Evolutionary conservation across 2,797 vertebrate genomes (phyloP).

Genomic region (Muraenolepis orangiensis): DNA sequence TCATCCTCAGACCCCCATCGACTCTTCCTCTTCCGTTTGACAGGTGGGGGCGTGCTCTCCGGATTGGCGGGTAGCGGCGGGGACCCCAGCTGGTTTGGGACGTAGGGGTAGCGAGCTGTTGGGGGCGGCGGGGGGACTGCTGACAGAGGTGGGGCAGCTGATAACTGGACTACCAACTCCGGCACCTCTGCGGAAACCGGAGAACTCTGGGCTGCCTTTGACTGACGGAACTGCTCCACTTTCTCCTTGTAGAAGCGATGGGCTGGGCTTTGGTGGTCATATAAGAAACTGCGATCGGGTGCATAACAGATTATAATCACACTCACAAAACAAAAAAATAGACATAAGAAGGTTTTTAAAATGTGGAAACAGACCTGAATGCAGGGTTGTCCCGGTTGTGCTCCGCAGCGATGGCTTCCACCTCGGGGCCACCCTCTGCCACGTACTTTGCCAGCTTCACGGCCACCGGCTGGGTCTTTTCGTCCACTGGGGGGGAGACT

Average conservation of each 20-base stretch:
- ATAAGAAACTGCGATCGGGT: slow-evolving; percentile 81
- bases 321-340: background rate
- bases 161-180: slow-evolving; percentile 14
- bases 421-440: slow-evolving; percentile 90
- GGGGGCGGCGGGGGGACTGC: slow-evolving; percentile 15
- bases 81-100: slow-evolving; percentile 2
- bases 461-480: slow-evolving; percentile 83
- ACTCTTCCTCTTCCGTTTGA: slow-evolving; percentile 92
- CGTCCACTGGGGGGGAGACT: slow-evolving; percentile 98
- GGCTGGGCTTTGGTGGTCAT: slow-evolving; percentile 83
- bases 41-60: slow-evolving; percentile 44
- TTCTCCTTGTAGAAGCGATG: slow-evolving; percentile 86
- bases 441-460: slow-evolving; percentile 91
- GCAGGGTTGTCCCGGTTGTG: slow-evolving; percentile 86
- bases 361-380: slow-evolving; percentile 72
- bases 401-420: slow-evolving; percentile 88
- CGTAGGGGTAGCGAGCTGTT: slow-evolving; percentile 9
- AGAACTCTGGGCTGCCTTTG: slow-evolving; percentile 46
- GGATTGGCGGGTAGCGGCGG: slow-evolving; percentile 19
- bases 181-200: slow-evolving; percentile 33
- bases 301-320: background rate
- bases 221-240: slow-evolving; percentile 80
- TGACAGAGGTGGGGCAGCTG: slow-evolving; percentile 13
- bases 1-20: slow-evolving; percentile 95
- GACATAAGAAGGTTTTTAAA: background rate